Conservation (phyloP, 2,888 invertebrate species). For the Thecocarcelia acutangulata region DNA sequence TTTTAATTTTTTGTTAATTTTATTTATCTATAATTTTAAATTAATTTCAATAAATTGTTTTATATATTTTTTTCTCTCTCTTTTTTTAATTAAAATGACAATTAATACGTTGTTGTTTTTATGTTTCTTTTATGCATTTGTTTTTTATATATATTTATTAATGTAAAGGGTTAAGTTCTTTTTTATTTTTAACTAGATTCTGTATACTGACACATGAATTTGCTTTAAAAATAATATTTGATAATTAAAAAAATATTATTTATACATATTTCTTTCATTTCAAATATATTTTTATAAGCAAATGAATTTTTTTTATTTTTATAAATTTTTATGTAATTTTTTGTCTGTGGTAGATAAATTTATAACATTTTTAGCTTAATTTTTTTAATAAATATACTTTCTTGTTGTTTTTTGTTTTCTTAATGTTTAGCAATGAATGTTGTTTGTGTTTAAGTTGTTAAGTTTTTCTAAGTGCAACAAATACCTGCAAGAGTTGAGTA, state of each 20-base stretch:
- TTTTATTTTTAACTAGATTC: constrained; percentile 32
- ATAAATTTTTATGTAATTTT: constrained; percentile 3
- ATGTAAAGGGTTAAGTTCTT: constrained; percentile 40
- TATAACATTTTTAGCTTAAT: constrained; percentile 69
- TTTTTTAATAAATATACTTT: constrained; percentile 64
- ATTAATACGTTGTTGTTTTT: constrained; percentile 71
- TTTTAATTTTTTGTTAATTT: constrained; percentile 55
- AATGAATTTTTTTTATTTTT: constrained; percentile 60
- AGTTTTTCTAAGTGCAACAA: constrained; percentile 45
- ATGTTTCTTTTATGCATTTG: constrained; percentile 41
- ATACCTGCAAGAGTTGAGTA: constrained; percentile 43
- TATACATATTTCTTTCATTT: background rate
- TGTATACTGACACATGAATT: constrained; percentile 25
- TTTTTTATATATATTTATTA: constrained; percentile 53
- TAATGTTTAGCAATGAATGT: constrained; percentile 60
- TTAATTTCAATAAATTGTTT: constrained; percentile 65
- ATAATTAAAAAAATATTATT: no score
- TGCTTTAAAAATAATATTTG: no score
- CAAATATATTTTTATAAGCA: constrained; percentile 70
- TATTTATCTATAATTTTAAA: constrained; percentile 67
- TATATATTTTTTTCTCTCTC: constrained; percentile 51
- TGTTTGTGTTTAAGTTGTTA: constrained; percentile 18
- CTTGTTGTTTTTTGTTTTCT: constrained; percentile 63
- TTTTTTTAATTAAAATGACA: constrained; percentile 69
- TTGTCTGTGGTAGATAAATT: constrained; percentile 65